These are phyloP conservation scores for Cromileptes altivelis DNA, from an alignment of 2,113 vertebrate genomes.

Conservation along the genomic window DNA sequence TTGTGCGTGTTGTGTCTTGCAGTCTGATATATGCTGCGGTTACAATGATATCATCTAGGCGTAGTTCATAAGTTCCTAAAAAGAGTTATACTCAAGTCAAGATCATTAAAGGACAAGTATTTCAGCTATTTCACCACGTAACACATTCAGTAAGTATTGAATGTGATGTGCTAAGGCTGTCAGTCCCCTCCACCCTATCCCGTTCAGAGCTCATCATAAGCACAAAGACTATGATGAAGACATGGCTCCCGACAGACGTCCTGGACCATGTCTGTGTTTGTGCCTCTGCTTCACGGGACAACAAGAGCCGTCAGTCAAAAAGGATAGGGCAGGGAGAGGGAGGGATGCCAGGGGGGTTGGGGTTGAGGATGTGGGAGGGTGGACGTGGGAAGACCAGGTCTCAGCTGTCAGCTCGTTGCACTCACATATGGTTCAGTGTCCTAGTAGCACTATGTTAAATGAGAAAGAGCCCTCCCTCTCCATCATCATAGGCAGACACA, in stretches of 20 bases:
- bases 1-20: neutral
- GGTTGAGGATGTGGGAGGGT: constrained; percentile 62
- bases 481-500: constrained; percentile 63
- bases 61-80: neutral
- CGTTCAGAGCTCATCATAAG: constrained; percentile 59
- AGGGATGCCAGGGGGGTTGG: constrained; percentile 52
- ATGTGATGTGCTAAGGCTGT: constrained; percentile 18
- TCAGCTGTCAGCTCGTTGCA: constrained; percentile 77
- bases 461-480: constrained; percentile 71
- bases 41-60: neutral
- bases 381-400: constrained; percentile 60
- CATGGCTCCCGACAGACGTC: constrained; percentile 63
- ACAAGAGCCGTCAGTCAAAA: constrained; percentile 69
- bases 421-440: constrained; percentile 80
- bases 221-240: constrained; percentile 71
- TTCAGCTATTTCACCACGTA: constrained; percentile 3
- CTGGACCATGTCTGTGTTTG: constrained; percentile 69
- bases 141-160: neutral
- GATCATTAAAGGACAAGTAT: constrained; percentile 18
- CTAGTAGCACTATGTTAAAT: constrained; percentile 73
- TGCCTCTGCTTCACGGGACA: constrained; percentile 62
- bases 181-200: constrained; percentile 13
- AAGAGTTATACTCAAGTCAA: neutral
- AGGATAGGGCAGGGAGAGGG: constrained; percentile 49
- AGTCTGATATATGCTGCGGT: neutral